Conservation (phyloP, 2,797 vertebrate genomes). For the Etheostoma nigrum region DNA sequence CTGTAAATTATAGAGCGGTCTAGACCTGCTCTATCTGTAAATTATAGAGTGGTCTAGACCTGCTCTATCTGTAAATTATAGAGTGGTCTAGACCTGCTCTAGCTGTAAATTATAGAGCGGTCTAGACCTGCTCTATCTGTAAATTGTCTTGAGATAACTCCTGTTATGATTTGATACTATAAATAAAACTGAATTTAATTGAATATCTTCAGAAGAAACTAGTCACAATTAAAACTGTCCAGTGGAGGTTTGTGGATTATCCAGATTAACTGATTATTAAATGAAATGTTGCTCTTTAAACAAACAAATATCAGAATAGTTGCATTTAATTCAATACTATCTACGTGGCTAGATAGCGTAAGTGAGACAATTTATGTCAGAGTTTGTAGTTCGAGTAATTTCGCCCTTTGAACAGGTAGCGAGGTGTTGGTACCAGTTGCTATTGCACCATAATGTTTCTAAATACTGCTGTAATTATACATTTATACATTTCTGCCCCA, state of each 20-base stretch:
- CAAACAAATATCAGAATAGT: not conserved
- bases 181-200: no score
- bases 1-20: no score
- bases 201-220: not conserved
- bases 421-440: not conserved
- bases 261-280: not conserved
- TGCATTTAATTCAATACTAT: not conserved
- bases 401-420: not conserved
- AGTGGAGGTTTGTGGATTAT: not conserved
- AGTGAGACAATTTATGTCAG: not conserved
- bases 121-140: no score
- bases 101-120: no score
- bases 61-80: no score
- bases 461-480: slow-evolving; percentile 17
- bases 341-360: not conserved
- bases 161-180: no score
- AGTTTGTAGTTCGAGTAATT: not conserved
- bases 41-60: no score
- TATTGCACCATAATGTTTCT: slow-evolving; percentile 9
- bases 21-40: no score
- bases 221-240: not conserved
- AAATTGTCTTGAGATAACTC: no score
- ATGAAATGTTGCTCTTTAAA: not conserved
- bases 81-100: no score
- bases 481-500: slow-evolving; percentile 5